A percentile compares a stretch with the other conserved stretches of the same genome.
phyloP scores from a whole-genome alignment of 2,888 invertebrate species.

The Crossocerus cetratus region DNA sequence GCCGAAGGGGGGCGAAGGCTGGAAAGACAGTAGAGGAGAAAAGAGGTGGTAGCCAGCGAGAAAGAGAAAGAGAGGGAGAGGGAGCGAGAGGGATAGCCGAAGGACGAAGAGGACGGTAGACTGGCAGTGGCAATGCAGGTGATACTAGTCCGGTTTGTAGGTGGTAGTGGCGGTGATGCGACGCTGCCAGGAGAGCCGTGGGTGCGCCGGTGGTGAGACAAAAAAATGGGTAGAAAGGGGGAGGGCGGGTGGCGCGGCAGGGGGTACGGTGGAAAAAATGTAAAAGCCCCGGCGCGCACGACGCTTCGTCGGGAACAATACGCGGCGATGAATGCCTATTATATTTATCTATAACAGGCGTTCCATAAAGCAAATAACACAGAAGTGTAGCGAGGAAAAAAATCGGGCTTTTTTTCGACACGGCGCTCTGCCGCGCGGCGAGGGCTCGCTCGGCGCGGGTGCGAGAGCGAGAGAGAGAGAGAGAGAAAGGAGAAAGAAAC shows the following conservation, averaged over 20 bases:
- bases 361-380: constrained; percentile 77
- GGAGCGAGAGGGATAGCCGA: constrained; percentile 15
- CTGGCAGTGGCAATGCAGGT: background rate
- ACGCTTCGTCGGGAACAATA: constrained; percentile 76
- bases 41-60: background rate
- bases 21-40: background rate
- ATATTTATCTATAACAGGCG: constrained; percentile 77
- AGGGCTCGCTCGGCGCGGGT: constrained; percentile 49
- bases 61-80: background rate
- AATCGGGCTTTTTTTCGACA: constrained; percentile 63
- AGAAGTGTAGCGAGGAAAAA: constrained; percentile 72
- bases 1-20: background rate
- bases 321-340: constrained; percentile 77
- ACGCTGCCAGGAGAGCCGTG: constrained; percentile 25
- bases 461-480: no score
- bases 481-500: constrained; percentile 28
- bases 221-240: constrained; percentile 59
- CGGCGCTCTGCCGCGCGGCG: constrained; percentile 58
- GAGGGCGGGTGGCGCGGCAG: constrained; percentile 6
- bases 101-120: constrained; percentile 11
- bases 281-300: constrained; percentile 73
- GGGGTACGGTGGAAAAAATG: constrained; percentile 65
- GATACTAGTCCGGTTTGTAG: background rate
- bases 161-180: constrained; percentile 21
- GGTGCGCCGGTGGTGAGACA: constrained; percentile 56